A percentile compares a stretch with the other conserved stretches of the same genome.
Evolutionary conservation across 2,113 vertebrate genomes (phyloP).

Genomic region (Isurus oxyrinchus): DNA sequence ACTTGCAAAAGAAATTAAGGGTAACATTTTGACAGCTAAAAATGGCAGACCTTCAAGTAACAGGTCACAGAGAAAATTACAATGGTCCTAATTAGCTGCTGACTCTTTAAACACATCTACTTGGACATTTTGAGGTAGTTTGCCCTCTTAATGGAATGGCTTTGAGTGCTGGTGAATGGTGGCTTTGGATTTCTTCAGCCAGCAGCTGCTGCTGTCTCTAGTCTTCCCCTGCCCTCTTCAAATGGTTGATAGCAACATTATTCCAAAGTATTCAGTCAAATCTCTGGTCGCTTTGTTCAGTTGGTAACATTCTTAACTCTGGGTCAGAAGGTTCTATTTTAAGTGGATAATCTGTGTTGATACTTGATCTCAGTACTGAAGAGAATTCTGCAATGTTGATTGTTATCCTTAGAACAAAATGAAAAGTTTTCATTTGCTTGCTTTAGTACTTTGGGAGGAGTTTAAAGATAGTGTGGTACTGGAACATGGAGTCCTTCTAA

Average conservation of each 20-base stretch:
- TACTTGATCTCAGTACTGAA: neutral
- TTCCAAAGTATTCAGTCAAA: neutral
- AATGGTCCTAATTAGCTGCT: neutral
- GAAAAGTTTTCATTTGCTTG: neutral
- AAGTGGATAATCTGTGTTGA: neutral
- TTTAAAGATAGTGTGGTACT: neutral
- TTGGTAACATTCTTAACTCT: neutral
- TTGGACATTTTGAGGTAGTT: neutral
- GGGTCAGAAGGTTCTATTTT: neutral
- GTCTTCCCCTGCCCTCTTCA: neutral
- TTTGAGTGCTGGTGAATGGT: neutral
- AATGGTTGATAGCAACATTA: neutral
- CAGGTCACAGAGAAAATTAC: neutral
- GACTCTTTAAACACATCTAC: neutral
- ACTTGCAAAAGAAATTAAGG: neutral
- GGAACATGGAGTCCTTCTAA: neutral
- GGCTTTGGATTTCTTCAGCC: neutral
- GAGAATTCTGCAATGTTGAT: neutral
- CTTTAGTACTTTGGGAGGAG: neutral
- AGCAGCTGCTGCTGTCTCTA: neutral
- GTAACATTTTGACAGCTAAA: neutral
- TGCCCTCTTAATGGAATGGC: neutral
- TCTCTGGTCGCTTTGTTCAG: neutral
- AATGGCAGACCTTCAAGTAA: neutral
- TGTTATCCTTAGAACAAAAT: neutral